These are phyloP conservation scores for Apamea monoglypha DNA, from an alignment of 2,888 invertebrate genomes.

Conservation along the genomic window DNA sequence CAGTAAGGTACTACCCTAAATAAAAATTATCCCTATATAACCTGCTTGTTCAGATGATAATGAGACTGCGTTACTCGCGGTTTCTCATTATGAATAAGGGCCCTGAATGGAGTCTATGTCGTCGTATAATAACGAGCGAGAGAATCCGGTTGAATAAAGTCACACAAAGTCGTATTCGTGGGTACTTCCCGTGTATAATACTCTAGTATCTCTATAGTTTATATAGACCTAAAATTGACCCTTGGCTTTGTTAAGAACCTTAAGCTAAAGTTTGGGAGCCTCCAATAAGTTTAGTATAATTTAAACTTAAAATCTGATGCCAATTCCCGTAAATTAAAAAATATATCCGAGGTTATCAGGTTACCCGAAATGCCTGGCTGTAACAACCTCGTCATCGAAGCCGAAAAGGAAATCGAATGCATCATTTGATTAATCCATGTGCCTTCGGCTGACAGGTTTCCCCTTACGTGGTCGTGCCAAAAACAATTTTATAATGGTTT, in stretches of 20 bases:
- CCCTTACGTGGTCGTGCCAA: not conserved
- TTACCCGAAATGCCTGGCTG: not conserved
- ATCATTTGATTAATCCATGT: constrained; percentile 30
- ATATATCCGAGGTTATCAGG: not conserved
- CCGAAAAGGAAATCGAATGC: constrained; percentile 7
- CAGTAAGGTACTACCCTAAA: not conserved
- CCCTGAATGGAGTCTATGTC: constrained; percentile 23
- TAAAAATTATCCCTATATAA: constrained; percentile 4
- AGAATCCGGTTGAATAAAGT: constrained; percentile 28
- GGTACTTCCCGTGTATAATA: not conserved
- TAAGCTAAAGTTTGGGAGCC: not conserved
- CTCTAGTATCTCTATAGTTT: not conserved
- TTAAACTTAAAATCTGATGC: not conserved
- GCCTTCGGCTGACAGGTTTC: constrained; percentile 10
- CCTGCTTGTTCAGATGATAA: constrained; percentile 33
- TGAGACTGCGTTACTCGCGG: constrained; percentile 17
- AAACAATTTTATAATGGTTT: constrained; percentile 26
- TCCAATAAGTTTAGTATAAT: not conserved
- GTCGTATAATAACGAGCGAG: constrained; percentile 22
- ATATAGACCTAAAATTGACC: not conserved
- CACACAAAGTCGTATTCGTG: not conserved
- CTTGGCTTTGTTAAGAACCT: not conserved
- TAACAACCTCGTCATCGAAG: constrained; percentile 11
- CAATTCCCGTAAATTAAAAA: not conserved
- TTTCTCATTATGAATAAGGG: constrained; percentile 40